phyloP scores from a whole-genome alignment of 2,888 invertebrate species.

The Melolontha melolontha region DNA sequence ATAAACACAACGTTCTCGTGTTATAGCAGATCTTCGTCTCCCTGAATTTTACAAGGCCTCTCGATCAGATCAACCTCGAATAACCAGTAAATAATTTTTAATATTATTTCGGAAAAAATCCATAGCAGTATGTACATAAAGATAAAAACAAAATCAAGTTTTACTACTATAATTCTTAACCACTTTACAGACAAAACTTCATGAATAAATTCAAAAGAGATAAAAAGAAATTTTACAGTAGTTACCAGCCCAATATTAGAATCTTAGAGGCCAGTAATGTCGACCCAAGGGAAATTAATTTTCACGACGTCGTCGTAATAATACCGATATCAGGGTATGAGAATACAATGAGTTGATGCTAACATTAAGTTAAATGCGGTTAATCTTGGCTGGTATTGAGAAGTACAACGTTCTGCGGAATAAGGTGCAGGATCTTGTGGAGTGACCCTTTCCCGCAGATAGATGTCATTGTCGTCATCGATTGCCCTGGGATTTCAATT shows the following conservation, averaged over 20 bases:
- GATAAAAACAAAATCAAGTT: too few species aligned
- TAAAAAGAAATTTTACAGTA: slow-evolving; percentile 16
- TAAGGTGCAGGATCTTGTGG: slow-evolving; percentile 24
- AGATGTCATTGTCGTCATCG: slow-evolving; percentile 60
- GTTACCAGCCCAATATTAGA: slow-evolving; percentile 14
- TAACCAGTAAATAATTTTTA: too few species aligned
- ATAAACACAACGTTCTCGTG: too few species aligned
- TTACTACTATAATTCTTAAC: too few species aligned
- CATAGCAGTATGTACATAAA: too few species aligned
- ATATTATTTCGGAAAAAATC: too few species aligned
- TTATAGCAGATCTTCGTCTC: too few species aligned
- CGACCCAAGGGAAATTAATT: slow-evolving; percentile 40
- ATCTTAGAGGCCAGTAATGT: slow-evolving; percentile 20
- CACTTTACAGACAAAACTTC: background rate
- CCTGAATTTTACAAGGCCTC: too few species aligned
- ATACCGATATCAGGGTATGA: slow-evolving; percentile 29
- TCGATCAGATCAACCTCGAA: too few species aligned
- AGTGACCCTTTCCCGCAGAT: slow-evolving; percentile 49
- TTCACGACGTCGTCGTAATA: slow-evolving; percentile 29
- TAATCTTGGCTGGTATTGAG: slow-evolving; percentile 34
- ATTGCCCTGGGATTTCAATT: slow-evolving; percentile 63
- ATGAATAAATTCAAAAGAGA: slow-evolving; percentile 1
- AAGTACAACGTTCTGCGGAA: slow-evolving; percentile 21
- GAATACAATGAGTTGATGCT: slow-evolving; percentile 35
- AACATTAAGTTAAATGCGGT: slow-evolving; percentile 40